phyloP scores from a whole-genome alignment of 2,113 vertebrate genomes.

The Tachycineta bicolor region DNA sequence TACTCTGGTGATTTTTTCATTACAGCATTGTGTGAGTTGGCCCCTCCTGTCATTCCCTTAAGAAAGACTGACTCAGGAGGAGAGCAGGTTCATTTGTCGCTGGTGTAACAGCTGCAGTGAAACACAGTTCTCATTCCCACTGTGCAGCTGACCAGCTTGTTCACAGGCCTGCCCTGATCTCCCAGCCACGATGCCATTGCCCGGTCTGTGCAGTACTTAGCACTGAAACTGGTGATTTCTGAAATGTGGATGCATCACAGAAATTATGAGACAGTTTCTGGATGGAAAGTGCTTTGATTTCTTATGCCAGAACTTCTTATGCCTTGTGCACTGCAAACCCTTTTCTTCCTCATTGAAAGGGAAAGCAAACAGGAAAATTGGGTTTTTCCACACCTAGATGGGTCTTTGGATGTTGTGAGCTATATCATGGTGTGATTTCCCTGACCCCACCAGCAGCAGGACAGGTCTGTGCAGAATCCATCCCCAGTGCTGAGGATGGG shows the following conservation, averaged over 20 bases:
- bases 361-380: background rate
- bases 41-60: background rate
- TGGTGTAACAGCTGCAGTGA: slow-evolving; percentile 36
- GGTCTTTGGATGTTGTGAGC: background rate
- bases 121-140: background rate
- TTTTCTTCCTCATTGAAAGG: background rate
- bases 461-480: background rate
- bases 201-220: background rate
- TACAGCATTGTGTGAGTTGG: background rate
- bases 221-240: background rate
- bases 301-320: background rate
- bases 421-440: accelerated
- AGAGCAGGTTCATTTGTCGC: slow-evolving; percentile 36
- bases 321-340: background rate
- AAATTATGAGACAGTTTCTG: background rate
- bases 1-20: background rate
- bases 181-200: accelerated
- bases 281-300: background rate
- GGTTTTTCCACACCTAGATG: background rate
- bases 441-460: background rate
- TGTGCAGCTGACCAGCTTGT: slow-evolving; percentile 1
- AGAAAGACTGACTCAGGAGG: background rate
- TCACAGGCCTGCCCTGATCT: background rate
- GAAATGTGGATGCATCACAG: background rate
- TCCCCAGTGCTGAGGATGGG: background rate